Evolutionary conservation across 2,888 invertebrate species (phyloP), one percentile per base, ranked within the genome.

Genomic region (Thumatha senex): DNA sequence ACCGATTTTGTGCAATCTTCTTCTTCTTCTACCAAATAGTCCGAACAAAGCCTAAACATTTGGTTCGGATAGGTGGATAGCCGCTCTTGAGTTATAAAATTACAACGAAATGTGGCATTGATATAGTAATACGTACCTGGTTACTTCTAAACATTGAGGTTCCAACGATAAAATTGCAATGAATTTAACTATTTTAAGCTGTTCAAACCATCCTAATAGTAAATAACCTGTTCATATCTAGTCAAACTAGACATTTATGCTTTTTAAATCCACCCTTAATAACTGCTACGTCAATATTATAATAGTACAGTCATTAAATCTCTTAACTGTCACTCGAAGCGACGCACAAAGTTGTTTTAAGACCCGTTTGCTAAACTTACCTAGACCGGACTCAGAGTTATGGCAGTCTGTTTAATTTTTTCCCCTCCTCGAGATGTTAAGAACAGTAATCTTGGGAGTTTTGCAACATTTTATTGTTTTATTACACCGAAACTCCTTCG

Each of bases 401-500:
- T 55, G 56, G 56, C 61, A 61, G 61, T 61, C 60, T 67, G 72
- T 72, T 73, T 68, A 60, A 63, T 66, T 57, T 58, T 58, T 63
- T 49, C 54, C 56, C 59, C 18, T 65, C 63, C 65, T 59, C 61
- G 48, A 50, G 58, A 61, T 65, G 65, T 72, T 76, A 74, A 71
- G 66, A 74, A 74, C 76, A 63, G 75, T 74, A 78, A 82, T 78
- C 74, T 69, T 57, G 56, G 57, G 66, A 80, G 77, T 80, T 80
- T 69, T 72, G 75, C 71, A 73, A 76, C 74, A 76, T 75, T 84
- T 81, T 76, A 82, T 82, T 81, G 80, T 82, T 84, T 82, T 83
- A 80, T 82, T 80, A 71, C 72, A 61, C 67, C 59, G 59, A 52
- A 55, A 62, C 67, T 66, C 64, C 56, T 49, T 46, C 63, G 79